Percentiles rank a stretch among this genome's conserved stretches.
Evolutionary conservation across 1,140 invertebrate genomes (phyloP).

Genomic region (Tetragnatha versicolor): DNA sequence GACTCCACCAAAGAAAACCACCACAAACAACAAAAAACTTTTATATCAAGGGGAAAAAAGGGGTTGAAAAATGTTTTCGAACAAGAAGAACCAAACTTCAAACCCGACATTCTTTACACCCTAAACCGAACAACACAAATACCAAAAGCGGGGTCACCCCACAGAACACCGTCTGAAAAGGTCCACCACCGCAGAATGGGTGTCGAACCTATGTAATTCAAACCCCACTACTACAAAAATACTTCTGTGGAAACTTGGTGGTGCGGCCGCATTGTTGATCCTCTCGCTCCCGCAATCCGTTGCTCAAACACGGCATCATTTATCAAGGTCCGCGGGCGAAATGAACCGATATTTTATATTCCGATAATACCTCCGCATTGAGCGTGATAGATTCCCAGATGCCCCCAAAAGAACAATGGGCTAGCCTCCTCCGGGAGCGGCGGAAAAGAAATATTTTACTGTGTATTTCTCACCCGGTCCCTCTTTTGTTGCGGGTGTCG

Average conservation of each 20-base stretch:
- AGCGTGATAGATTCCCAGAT: slow-evolving; percentile 45
- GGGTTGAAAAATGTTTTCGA: too few relatives aligned
- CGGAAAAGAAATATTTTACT: slow-evolving; percentile 44
- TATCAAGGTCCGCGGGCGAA: slow-evolving; percentile 12
- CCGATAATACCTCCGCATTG: slow-evolving; percentile 41
- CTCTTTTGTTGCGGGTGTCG: slow-evolving; percentile 23
- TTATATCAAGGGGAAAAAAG: too few relatives aligned
- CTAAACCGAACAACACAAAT: too few relatives aligned
- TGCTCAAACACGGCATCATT: slow-evolving; percentile 28
- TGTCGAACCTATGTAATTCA: slow-evolving; percentile 20
- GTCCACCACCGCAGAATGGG: too few relatives aligned
- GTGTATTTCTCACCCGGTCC: slow-evolving; percentile 32
- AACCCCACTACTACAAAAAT: slow-evolving; percentile 27
- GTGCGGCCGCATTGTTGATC: too few relatives aligned
- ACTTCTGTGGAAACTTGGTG: slow-evolving; percentile 37
- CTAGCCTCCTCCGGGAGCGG: background rate
- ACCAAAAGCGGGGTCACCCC: too few relatives aligned
- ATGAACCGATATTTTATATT: slow-evolving; percentile 55
- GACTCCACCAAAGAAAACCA: too few relatives aligned
- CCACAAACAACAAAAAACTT: too few relatives aligned
- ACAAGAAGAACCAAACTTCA: too few relatives aligned
- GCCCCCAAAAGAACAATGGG: slow-evolving; percentile 46
- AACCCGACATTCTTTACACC: too few relatives aligned
- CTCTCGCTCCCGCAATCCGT: too few relatives aligned
- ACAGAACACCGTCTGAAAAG: too few relatives aligned